Base-by-base conservation (phyloP, 2,113 vertebrate species). In the Pholis gunnellus region DNA sequence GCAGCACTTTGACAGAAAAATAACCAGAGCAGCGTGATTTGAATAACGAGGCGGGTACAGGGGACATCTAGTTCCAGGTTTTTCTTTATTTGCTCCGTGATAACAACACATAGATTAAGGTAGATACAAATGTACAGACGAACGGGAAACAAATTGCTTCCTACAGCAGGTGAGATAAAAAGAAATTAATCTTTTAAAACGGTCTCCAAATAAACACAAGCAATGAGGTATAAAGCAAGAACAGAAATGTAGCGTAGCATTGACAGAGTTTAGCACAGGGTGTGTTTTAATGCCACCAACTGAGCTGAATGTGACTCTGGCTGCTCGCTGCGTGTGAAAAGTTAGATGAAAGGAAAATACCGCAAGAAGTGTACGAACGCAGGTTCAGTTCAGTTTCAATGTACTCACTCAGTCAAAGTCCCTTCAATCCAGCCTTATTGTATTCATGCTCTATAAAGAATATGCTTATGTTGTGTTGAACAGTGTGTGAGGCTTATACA, bases 401-500 rank as follows among this genome's bases (percentile, higher is more conserved):
- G 79, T 50, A 38, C 31, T 61, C 54, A 72, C 83, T 88, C 56
- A 72, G 67, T 66, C 25, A 68, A 60, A 34, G 27, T 84, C 77
- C 71, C 66, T 76, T 69, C 18, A 82, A 27, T 68, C 50, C 36
- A 75, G 57, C 22, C 31, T 20, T 36, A 74, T 69, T 82, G 38
- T 87, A 84, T 59, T 20, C 3, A 2, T 72, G 36, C 50, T 85
- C 65, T 36, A 61, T 72, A 86, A 74, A 42, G 14, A 22, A 22
- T 31, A 36, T 54, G 18, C 54, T 54, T 64, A 20, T 40, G 5
- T 48, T 15, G 57, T n/a, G 38, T 57, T 25, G 10, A 15, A 52
- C 11, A 2, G n/a, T 46, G 22, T 60, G n/a, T 50, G 2, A 44
- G 38, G 22, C 20, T 57, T 38, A 15, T 8, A 81, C 63, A 54